Conservation (phyloP, 2,888 invertebrate species). For the Ceramica pisi region DNA sequence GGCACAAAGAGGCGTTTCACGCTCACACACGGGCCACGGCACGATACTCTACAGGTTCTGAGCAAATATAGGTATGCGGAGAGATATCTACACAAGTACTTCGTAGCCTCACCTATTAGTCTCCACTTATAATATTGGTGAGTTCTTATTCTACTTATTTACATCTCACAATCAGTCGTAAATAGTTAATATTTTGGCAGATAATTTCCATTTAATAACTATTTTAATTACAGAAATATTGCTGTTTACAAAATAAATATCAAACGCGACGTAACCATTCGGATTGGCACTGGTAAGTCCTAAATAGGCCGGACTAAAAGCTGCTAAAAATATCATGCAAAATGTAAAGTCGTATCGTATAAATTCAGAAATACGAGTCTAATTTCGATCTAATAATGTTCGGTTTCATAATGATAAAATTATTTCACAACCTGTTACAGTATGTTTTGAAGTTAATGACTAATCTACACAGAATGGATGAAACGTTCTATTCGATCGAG, state of each 20-base stretch:
- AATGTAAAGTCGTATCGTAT: constrained; percentile 80
- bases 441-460: constrained; percentile 75
- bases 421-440: constrained; percentile 88
- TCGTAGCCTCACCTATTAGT: constrained; percentile 80
- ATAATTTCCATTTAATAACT: constrained; percentile 79
- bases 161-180: constrained; percentile 90
- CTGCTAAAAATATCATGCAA: constrained; percentile 81
- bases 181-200: constrained; percentile 88
- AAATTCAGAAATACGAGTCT: constrained; percentile 78
- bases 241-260: constrained; percentile 72
- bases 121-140: constrained; percentile 84
- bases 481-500: constrained; percentile 70
- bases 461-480: constrained; percentile 74
- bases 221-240: constrained; percentile 73
- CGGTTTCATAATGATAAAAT: constrained; percentile 75
- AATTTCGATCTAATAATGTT: constrained; percentile 64
- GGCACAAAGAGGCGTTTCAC: constrained; percentile 88
- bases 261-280: constrained; percentile 77
- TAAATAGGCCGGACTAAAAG: constrained; percentile 88
- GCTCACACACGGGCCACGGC: constrained; percentile 81
- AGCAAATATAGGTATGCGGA: constrained; percentile 90
- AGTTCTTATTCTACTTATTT: constrained; percentile 88
- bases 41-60: constrained; percentile 85
- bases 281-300: constrained; percentile 83
- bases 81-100: constrained; percentile 86